Conservation (phyloP, 2,888 invertebrate genomes). For the Ectropis crepuscularia region DNA sequence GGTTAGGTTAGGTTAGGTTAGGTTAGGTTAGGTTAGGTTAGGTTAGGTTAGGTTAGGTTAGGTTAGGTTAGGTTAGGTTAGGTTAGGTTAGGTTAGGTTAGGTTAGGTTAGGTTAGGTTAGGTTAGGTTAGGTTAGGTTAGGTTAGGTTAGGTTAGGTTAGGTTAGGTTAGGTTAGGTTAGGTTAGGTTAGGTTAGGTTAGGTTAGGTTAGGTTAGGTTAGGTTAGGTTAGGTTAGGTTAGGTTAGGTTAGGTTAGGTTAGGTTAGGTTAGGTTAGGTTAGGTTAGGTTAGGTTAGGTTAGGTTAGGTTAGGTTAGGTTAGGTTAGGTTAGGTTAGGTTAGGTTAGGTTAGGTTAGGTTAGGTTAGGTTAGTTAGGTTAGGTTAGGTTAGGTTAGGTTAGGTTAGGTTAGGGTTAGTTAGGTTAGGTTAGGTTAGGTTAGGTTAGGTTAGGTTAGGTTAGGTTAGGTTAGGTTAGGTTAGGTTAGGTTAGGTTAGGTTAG, state of each 20-base stretch:
- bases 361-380: constrained; percentile 31
- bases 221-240: constrained; percentile 35
- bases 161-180: constrained; percentile 31
- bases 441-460: constrained; percentile 41
- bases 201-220: constrained; percentile 28
- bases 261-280: constrained; percentile 39
- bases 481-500: constrained; percentile 23
- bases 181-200: constrained; percentile 20
- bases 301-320: constrained; percentile 33
- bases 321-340: constrained; percentile 36
- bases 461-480: constrained; percentile 38
- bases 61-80: constrained; percentile 22
- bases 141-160: constrained; percentile 24
- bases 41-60: constrained; percentile 16
- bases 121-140: constrained; percentile 18
- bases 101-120: constrained; percentile 24
- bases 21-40: constrained; percentile 20
- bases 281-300: constrained; percentile 34
- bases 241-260: constrained; percentile 28
- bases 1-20: constrained; percentile 25
- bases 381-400: constrained; percentile 17
- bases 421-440: constrained; percentile 35
- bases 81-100: constrained; percentile 24
- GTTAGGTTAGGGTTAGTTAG: constrained; percentile 34
- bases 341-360: constrained; percentile 31